Evolutionary conservation across 64 coral and sea anemone species (phyloP), one percentile per base, ranked within the genome.

Genomic region (Anthopleura sola): DNA sequence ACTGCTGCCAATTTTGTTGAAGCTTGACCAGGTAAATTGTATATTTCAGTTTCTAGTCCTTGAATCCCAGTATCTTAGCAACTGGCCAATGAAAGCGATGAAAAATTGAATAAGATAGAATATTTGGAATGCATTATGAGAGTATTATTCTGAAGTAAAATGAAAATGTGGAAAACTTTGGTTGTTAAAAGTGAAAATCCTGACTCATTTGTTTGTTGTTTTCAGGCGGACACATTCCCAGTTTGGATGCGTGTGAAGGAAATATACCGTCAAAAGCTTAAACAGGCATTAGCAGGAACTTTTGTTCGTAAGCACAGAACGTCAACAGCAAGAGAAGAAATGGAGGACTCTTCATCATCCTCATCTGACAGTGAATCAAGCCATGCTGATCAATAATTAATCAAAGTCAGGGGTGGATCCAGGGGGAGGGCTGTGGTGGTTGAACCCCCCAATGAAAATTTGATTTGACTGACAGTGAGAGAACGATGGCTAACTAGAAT

Each of bases 1-100:
- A 81, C 85, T 92, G 18, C 19, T 86, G 14, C 90, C 90, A 19
- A 83, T 86, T 51, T 85, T 92, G 16, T 28, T 83, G 13, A 86
- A 36, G 44, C 90, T 92, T 60, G 75, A 86, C 23, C 57, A 87
- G 90, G 90, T 92, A 69, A 18, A 48, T 46, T 23, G 8, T 3
- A 26, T n/a, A 39, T 36, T 37, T 80, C 3, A 21, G 13, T 80
- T 10, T 15, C 23, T 21, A 28, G 48, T 24, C 15, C 28, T 0
- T 80, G 15, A 40, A 18, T 46, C 36, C 36, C 0, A 37, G 34
- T n/a, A 82, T n/a, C n/a, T n/a, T n/a, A 44, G 40, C 40, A 44
- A 44, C 40, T 44, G 9, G 40, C 40, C 40, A 44, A 6, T 44
- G 9, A 8, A 44, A 44, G 40, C 40, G 9, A 44, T 44, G 9